Conservation (phyloP, 2,113 vertebrate species). For the Ciconia stormi region DNA sequence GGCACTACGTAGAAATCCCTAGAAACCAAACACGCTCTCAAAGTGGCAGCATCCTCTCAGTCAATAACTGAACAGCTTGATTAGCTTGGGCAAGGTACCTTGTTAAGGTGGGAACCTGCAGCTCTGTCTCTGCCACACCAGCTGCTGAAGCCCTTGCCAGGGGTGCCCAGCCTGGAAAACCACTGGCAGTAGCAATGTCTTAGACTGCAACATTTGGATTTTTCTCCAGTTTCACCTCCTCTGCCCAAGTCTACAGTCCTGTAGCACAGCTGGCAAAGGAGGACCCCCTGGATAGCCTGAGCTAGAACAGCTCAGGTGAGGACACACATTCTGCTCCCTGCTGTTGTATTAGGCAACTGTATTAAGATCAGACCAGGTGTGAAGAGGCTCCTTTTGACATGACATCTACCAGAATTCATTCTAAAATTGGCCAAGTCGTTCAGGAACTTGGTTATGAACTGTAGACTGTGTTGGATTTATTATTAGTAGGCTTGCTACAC, state of each 20-base stretch:
- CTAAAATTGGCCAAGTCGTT: background rate
- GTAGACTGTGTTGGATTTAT: background rate
- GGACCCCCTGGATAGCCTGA: background rate
- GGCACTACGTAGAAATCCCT: rapidly evolving
- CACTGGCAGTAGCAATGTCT: background rate
- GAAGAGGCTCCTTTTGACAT: background rate
- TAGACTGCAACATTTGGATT: background rate
- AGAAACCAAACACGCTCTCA: background rate
- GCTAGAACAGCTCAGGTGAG: background rate
- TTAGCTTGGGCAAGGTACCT: background rate
- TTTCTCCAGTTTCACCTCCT: background rate
- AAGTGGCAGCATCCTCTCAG: background rate
- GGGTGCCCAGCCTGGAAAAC: background rate
- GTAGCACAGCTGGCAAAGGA: background rate
- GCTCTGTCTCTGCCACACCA: background rate
- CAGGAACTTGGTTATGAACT: background rate
- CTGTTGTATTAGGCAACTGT: background rate
- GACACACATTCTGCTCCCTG: background rate
- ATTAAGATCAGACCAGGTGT: background rate
- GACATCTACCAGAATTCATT: background rate
- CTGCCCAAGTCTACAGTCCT: background rate
- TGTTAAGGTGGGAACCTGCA: background rate
- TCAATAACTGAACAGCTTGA: background rate
- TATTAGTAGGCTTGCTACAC: background rate
- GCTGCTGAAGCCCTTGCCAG: background rate